Percentiles rank a stretch among this genome's conserved stretches.
Evolutionary conservation across 1,140 invertebrate species (phyloP).

Genomic region (Branchinecta lynchi): DNA sequence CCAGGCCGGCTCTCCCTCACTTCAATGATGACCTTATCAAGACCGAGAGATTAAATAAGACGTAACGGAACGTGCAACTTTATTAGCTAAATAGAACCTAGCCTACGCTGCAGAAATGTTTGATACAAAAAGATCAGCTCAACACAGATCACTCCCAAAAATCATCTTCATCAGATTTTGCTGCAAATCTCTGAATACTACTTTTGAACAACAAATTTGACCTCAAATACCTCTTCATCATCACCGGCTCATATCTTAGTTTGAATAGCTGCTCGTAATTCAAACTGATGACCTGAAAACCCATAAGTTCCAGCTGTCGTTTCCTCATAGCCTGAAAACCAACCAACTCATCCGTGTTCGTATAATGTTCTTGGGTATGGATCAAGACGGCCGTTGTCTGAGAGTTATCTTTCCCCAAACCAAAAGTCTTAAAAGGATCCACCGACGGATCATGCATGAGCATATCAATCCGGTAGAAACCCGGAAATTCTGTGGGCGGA

Average conservation of each 20-base stretch:
- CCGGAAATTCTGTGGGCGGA: neutral
- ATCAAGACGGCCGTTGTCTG: slow-evolving; percentile 38
- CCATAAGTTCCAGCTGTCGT: slow-evolving; percentile 42
- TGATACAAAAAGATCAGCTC: no score
- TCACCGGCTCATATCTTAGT: slow-evolving; percentile 24
- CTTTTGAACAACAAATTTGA: slow-evolving; percentile 20
- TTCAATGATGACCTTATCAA: no score
- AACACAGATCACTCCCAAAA: neutral
- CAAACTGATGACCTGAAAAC: slow-evolving; percentile 44
- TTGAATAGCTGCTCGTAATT: slow-evolving; percentile 38
- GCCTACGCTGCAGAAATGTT: no score
- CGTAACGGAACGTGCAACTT: no score
- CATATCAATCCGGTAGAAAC: slow-evolving; percentile 44
- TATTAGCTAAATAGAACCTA: no score
- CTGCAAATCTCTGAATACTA: neutral
- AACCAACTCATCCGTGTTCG: slow-evolving; percentile 34
- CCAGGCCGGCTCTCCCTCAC: no score
- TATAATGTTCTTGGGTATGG: slow-evolving; percentile 48
- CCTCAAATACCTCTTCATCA: slow-evolving; percentile 2
- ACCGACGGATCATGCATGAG: slow-evolving; percentile 37
- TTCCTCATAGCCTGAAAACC: slow-evolving; percentile 46
- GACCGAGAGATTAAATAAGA: no score
- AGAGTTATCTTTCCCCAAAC: slow-evolving; percentile 20
- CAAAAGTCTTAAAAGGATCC: slow-evolving; percentile 15
- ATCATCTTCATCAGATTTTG: neutral